phyloP scores from a whole-genome alignment of 2,888 invertebrate species.

The Phengaris arion region DNA sequence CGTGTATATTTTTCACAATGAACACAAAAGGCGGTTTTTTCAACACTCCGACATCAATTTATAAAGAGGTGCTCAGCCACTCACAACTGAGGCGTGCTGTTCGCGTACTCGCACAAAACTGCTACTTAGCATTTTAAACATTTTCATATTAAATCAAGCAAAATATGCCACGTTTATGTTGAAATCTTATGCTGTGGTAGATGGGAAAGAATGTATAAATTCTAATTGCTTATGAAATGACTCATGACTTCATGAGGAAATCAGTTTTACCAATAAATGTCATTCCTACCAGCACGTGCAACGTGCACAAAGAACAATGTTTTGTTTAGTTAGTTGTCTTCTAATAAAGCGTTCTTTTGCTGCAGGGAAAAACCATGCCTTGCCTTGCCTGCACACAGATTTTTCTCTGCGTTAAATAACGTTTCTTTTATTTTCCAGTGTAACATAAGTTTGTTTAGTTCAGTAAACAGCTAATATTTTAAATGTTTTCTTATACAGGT shows the following conservation, averaged over 20 bases:
- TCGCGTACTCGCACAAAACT: conserved; percentile 20
- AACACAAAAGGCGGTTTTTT: neutral
- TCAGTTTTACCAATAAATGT: no score
- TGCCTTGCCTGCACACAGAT: neutral
- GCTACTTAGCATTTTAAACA: neutral
- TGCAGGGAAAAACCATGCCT: neutral
- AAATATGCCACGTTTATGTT: neutral
- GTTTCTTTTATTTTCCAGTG: neutral
- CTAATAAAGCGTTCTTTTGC: neutral
- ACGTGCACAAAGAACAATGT: no score
- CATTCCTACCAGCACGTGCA: no score
- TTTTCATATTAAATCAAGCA: neutral
- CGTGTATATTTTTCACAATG: neutral
- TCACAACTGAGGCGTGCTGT: neutral
- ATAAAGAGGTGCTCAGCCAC: conserved; percentile 24
- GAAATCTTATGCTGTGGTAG: neutral
- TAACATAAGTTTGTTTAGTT: no score
- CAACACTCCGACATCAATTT: conserved; percentile 20
- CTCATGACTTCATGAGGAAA: neutral
- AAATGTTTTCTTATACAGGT: neutral
- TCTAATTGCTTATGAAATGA: neutral
- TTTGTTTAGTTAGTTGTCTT: neutral
- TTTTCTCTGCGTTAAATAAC: neutral
- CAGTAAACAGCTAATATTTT: neutral
- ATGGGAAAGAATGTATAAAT: neutral